phyloP scores from a whole-genome alignment of 1,140 invertebrate species.

The Nomia melanderi region DNA sequence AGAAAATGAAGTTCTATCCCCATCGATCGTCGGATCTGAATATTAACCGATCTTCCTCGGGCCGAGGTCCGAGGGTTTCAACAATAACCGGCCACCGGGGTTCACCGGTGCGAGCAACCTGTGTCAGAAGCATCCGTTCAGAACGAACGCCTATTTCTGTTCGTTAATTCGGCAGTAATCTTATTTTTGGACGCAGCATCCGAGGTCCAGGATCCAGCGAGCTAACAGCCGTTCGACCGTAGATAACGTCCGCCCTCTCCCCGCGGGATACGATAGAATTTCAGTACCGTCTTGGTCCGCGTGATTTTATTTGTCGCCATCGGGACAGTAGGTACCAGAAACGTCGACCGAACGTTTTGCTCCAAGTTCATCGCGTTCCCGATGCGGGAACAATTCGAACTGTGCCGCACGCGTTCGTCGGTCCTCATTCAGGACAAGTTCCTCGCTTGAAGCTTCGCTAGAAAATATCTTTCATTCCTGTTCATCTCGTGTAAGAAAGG shows the following conservation, averaged over 20 bases:
- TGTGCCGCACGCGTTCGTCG: neutral
- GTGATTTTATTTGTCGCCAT: constrained; percentile 6
- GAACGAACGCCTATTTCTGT: constrained; percentile 72
- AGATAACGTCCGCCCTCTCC: neutral
- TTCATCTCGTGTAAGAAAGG: neutral
- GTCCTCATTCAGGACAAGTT: neutral
- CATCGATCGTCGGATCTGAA: neutral
- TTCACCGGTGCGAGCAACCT: constrained; percentile 40
- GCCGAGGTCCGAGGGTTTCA: constrained; percentile 4
- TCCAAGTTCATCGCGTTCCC: neutral
- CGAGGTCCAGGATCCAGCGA: constrained; percentile 70
- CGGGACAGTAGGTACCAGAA: too few species aligned
- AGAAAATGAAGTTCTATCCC: too few species aligned
- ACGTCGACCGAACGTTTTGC: neutral
- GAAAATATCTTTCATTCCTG: neutral
- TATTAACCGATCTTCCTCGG: neutral
- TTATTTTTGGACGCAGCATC: constrained; percentile 73
- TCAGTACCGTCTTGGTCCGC: neutral
- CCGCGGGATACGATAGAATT: neutral
- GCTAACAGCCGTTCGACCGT: constrained; percentile 15
- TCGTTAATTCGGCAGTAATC: constrained; percentile 70
- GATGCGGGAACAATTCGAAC: too few species aligned
- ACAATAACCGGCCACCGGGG: constrained; percentile 41
- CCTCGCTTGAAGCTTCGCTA: neutral
- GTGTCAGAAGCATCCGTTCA: constrained; percentile 61